These are phyloP conservation scores for Drosophila kohkoa DNA, from an alignment of 1,140 invertebrate species.

Conservation along the genomic window DNA sequence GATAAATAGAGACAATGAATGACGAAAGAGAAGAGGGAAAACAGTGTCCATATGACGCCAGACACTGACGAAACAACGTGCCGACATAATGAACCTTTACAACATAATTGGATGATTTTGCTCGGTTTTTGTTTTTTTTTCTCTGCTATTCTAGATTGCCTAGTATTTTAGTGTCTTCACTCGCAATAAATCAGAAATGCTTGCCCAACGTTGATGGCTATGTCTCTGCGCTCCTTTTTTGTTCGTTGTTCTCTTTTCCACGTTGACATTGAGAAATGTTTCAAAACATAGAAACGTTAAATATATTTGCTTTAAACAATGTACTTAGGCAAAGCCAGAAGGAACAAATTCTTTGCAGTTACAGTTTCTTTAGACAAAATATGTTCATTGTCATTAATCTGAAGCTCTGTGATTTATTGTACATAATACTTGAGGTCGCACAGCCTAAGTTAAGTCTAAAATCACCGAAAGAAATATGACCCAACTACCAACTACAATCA, in stretches of 20 bases:
- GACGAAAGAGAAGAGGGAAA: constrained; percentile 11
- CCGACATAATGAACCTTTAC: constrained; percentile 79
- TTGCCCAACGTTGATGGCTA: constrained; percentile 34
- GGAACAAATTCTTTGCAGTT: background rate
- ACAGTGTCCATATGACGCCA: constrained; percentile 70
- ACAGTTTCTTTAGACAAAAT: constrained; percentile 50
- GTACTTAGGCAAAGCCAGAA: background rate
- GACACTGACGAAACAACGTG: constrained; percentile 50
- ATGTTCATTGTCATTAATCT: constrained; percentile 63
- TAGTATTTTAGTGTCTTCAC: constrained; percentile 12
- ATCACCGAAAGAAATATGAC: constrained; percentile 73
- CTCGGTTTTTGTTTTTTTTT: constrained; percentile 20
- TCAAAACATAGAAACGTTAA: constrained; percentile 23
- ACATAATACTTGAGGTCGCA: constrained; percentile 52
- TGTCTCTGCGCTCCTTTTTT: background rate
- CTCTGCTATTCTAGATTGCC: constrained; percentile 7
- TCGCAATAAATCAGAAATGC: constrained; percentile 70
- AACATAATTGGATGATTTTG: constrained; percentile 76
- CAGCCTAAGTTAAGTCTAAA: constrained; percentile 72
- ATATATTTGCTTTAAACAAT: constrained; percentile 51
- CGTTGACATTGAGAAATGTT: constrained; percentile 71
- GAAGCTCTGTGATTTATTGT: constrained; percentile 63
- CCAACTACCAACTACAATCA: constrained; percentile 47
- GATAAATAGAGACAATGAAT: constrained; percentile 3
- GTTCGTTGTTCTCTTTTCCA: constrained; percentile 1